Evolutionary conservation across 2,888 invertebrate species (phyloP), one percentile per base, ranked within the genome.

Genomic region (Tupiocoris notatus): DNA sequence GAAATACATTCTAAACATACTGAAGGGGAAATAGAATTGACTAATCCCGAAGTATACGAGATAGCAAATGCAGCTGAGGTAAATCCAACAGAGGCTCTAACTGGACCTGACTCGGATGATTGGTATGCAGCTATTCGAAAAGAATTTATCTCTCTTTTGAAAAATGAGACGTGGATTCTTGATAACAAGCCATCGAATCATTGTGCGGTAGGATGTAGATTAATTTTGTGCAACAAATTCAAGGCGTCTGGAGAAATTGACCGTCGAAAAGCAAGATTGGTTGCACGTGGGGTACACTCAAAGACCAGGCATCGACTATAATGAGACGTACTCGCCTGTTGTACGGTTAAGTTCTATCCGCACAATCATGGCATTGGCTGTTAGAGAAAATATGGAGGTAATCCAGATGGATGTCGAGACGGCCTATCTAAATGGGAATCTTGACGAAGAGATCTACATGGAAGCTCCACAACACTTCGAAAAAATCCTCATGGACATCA

Each of bases 381-480:
- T 24, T 9, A 24, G 24, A 24, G n/a, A 64, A 23, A 18, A 64
- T 7, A 64, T 23, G 64, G 1, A n/a, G n/a, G 3, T 64, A 22
- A 6, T 23, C 16, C 64, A 64, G 18, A 9, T 64, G 24, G 64
- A 64, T 2, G 64, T 64, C n/a, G 12, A 9, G 2, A 64, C 64
- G n/a, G 64, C 64, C 12, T 64, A n/a, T 64, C n/a, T 64, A 12
- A 7, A 64, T 64, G 64, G 64, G 2, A 18, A 64, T n/a, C n/a
- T 64, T 6, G 23, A 20, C 1, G 64, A 64, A 24, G 17, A 64
- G n/a, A 23, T 64, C 2, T 64, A 22, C 64, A 64, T 23, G 64
- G 17, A 22, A 7, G 9, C 25, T 6, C 64, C 64, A 64, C n/a
- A 25, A n/a, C 1, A 64, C 12, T 23, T 64, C n/a, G 24, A 64